These are phyloP conservation scores for Formica selysi DNA, from an alignment of 1,140 invertebrate genomes.

Conservation along the genomic window DNA sequence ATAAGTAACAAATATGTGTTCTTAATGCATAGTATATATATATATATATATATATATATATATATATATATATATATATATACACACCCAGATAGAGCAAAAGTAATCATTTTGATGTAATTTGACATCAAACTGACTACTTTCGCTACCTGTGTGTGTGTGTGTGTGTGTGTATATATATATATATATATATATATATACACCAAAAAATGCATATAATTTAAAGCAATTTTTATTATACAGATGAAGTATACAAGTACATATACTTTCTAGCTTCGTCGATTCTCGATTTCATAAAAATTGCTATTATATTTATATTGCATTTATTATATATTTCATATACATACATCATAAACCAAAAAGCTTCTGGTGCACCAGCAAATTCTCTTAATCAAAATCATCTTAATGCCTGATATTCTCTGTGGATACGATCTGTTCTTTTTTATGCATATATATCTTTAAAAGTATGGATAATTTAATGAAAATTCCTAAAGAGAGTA, in stretches of 20 bases:
- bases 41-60: neutral
- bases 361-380: conserved; percentile 70
- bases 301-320: conserved; percentile 68
- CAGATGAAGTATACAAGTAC: conserved; percentile 76
- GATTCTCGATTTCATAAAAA: conserved; percentile 71
- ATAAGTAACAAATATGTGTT: conserved; percentile 13
- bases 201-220: conserved; percentile 55
- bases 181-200: no score
- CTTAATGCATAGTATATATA: conserved; percentile 4
- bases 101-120: no score
- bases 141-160: no score
- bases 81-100: neutral
- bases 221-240: conserved; percentile 76
- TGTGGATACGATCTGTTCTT: neutral
- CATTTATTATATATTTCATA: conserved; percentile 62
- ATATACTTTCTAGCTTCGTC: conserved; percentile 66
- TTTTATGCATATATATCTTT: neutral
- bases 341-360: conserved; percentile 69
- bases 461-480: conserved; percentile 16
- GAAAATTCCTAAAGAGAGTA: neutral
- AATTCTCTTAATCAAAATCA: conserved; percentile 24
- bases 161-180: neutral
- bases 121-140: no score
- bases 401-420: conserved; percentile 42
- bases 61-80: conserved; percentile 23